phyloP scores from a whole-genome alignment of 2,888 invertebrate genomes.

The Dryococelus australis region DNA sequence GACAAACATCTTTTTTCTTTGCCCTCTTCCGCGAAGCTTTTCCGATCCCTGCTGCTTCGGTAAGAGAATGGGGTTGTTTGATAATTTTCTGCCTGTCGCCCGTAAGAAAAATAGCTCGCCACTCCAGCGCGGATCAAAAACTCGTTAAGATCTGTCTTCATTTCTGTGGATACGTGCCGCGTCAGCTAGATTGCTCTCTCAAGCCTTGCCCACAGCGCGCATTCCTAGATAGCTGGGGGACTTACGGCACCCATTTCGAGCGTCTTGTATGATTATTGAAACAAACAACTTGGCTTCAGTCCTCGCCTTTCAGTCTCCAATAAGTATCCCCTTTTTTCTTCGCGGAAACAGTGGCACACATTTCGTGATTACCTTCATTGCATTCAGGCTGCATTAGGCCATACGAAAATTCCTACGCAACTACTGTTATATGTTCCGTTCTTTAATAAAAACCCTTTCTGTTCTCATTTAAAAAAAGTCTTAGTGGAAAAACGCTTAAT shows the following conservation, averaged over 20 bases:
- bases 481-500: no score
- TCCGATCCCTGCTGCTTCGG: neutral
- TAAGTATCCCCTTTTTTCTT: no score
- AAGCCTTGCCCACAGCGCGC: neutral
- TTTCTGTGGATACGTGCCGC: neutral
- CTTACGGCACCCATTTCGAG: neutral
- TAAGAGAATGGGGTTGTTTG: neutral
- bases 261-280: neutral
- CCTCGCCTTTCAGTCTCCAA: no score
- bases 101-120: constrained; percentile 16
- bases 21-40: neutral
- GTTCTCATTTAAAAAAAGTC: no score
- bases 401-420: no score
- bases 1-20: neutral
- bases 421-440: no score
- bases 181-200: neutral
- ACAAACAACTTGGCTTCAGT: neutral
- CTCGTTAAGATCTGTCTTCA: neutral
- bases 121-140: constrained; percentile 8
- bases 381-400: no score
- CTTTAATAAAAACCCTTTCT: no score
- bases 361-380: no score
- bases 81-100: neutral
- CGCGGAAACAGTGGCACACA: no score
- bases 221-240: neutral